Base-by-base conservation (phyloP, 2,888 invertebrate species). In the Xanthorhoe designata region DNA sequence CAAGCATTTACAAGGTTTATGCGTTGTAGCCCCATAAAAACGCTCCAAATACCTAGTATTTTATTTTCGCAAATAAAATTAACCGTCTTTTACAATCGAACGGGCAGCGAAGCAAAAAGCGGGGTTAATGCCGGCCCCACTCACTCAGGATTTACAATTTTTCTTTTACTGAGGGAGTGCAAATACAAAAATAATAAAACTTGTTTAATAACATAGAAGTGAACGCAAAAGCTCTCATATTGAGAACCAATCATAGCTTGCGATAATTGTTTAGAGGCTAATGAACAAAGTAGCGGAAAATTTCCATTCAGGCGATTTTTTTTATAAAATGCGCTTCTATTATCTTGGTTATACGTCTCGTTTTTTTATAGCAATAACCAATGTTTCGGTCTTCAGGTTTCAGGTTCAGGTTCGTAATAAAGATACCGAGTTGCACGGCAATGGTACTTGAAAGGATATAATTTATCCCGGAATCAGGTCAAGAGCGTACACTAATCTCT, bases 401-500 rank as follows among this genome's bases (percentile, higher is more conserved):
- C n/a, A n/a, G n/a, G n/a, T n/a, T 35, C 24, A 38, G 49, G n/a
- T 52, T 53, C 47, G 57, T 66, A 61, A 66, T 64, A 75, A 76
- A 66, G 72, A 64, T 70, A 71, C 71, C 64, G 56, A 72, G 68
- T 70, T 61, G 49, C 59, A 67, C 61, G 62, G 65, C 53, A 69
- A 71, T 70, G 69, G 72, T 76, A 77, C 79, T 82, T 79, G 76
- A 81, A 80, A 75, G 76, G 75, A 76, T 79, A 80, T 76, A 77
- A 78, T 75, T 75, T 75, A 74, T 76, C 66, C 73, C 71, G 73
- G 73, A 83, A 79, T 72, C 73, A 75, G 84, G 83, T 83, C 83
- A 84, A 83, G 82, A 79, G 72, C 72, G 66, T 62, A 69, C 73
- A 74, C 78, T 81, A 81, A 81, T 81, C 77, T 79, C 70, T 71